Evolutionary conservation across 2,888 invertebrate species (phyloP).

Genomic region (Chironomus riparius): DNA sequence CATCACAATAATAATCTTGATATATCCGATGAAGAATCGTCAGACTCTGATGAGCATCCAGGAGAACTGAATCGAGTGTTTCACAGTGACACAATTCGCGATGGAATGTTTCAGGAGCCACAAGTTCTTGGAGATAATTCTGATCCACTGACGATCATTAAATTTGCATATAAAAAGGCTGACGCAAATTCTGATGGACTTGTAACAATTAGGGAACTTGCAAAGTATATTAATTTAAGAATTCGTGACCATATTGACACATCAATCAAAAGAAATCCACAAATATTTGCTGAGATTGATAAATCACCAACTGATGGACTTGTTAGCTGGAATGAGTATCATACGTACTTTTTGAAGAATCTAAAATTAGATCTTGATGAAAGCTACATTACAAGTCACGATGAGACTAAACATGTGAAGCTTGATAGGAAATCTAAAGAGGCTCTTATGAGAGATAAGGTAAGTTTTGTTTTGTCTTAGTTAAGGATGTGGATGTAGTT

Average conservation of each 20-base stretch:
- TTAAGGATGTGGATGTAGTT: no score
- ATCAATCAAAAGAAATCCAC: slow-evolving; percentile 57
- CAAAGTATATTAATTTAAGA: slow-evolving; percentile 56
- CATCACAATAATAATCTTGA: slow-evolving; percentile 24
- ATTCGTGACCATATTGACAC: slow-evolving; percentile 59
- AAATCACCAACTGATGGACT: slow-evolving; percentile 52
- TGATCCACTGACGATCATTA: slow-evolving; percentile 42
- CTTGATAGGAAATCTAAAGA: slow-evolving; percentile 57
- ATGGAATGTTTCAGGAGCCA: slow-evolving; percentile 42
- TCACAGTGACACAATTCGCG: slow-evolving; percentile 36
- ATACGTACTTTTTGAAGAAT: slow-evolving; percentile 59
- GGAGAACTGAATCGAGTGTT: slow-evolving; percentile 28
- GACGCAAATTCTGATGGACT: slow-evolving; percentile 50
- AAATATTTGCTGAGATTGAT: slow-evolving; percentile 57
- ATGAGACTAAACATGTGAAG: slow-evolving; percentile 54
- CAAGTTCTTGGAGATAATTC: slow-evolving; percentile 44
- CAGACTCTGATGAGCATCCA: slow-evolving; percentile 32
- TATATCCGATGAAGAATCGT: slow-evolving; percentile 30
- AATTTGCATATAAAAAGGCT: slow-evolving; percentile 47
- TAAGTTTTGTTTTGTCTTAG: no score
- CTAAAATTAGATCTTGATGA: slow-evolving; percentile 59
- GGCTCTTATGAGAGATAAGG: slow-evolving; percentile 65
- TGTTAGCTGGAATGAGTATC: slow-evolving; percentile 74
- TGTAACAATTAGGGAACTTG: slow-evolving; percentile 53
- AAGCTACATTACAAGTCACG: slow-evolving; percentile 54